A percentile compares a stretch with the other conserved stretches of the same genome.
Conservation (phyloP, 2,113 vertebrate genomes). For the Brachirus orientalis region DNA sequence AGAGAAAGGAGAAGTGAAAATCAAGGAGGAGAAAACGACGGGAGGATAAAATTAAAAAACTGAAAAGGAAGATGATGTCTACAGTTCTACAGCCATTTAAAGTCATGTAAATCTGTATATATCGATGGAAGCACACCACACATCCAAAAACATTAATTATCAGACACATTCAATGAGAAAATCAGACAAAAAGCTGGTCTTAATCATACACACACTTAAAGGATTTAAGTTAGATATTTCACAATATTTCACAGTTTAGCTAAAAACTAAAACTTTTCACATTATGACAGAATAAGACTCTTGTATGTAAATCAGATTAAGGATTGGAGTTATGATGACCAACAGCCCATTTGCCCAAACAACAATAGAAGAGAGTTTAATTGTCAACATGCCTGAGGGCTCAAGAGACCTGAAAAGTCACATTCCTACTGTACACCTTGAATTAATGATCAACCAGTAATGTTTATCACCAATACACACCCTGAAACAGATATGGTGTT, state of each 20-base stretch:
- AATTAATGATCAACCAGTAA: slow-evolving; percentile 8
- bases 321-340: not conserved
- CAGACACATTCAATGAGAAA: too few species aligned
- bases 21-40: not conserved
- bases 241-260: slow-evolving; percentile 4
- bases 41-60: not conserved
- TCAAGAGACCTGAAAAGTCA: slow-evolving; percentile 31
- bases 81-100: slow-evolving; percentile 40
- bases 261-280: slow-evolving; percentile 1
- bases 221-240: slow-evolving; percentile 2
- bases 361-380: slow-evolving; percentile 9
- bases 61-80: slow-evolving; percentile 14
- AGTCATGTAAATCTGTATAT: slow-evolving; percentile 12
- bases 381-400: slow-evolving; percentile 30
- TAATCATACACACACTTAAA: not conserved
- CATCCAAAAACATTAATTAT: not conserved
- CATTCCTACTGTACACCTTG: slow-evolving; percentile 42
- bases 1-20: slow-evolving; percentile 34
- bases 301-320: not conserved
- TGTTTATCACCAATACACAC: slow-evolving; percentile 47
- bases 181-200: not conserved
- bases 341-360: slow-evolving; percentile 5
- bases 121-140: not conserved
- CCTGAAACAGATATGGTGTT: slow-evolving; percentile 6
- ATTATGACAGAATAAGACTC: not conserved